Percentiles rank a stretch among this genome's conserved stretches.
Conservation (phyloP, 2,113 vertebrate genomes). For the Amazona vittata region DNA sequence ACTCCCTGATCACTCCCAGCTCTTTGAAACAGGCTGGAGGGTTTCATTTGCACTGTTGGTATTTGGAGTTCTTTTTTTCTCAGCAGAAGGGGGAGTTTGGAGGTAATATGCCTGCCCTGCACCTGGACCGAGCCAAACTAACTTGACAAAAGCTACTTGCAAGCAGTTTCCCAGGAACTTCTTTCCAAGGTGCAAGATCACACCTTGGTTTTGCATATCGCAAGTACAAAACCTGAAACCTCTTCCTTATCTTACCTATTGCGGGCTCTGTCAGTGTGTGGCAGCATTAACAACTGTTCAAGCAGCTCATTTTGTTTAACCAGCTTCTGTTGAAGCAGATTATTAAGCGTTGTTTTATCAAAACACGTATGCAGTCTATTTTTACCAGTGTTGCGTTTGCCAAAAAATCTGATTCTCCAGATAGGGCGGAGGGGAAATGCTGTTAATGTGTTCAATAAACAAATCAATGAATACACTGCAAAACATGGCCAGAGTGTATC, state of each 20-base stretch:
- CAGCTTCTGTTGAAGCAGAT: not conserved
- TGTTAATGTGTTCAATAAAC: not conserved
- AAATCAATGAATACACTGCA: not conserved
- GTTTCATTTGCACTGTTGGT: not conserved
- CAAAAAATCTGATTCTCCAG: not conserved
- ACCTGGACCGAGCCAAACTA: not conserved
- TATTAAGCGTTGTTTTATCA: not conserved
- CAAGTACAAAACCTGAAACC: not conserved
- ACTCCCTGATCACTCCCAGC: not conserved
- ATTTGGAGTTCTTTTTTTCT: not conserved
- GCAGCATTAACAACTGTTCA: not conserved
- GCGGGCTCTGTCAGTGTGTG: fast-evolving
- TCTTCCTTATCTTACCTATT: not conserved
- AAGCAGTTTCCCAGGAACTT: not conserved
- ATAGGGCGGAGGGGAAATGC: not conserved
- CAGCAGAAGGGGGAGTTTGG: not conserved
- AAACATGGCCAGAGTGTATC: not conserved
- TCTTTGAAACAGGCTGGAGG: not conserved
- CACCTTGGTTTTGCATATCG: not conserved
- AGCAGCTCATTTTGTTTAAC: not conserved
- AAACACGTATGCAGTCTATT: not conserved
- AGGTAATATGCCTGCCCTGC: not conserved
- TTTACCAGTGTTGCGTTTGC: not conserved
- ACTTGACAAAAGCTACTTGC: not conserved
- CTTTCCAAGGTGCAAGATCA: not conserved